Percentiles rank a stretch among this genome's conserved stretches.
These are phyloP conservation scores for Setophaga petechia DNA, from an alignment of 2,113 vertebrate genomes.

Conservation along the genomic window DNA sequence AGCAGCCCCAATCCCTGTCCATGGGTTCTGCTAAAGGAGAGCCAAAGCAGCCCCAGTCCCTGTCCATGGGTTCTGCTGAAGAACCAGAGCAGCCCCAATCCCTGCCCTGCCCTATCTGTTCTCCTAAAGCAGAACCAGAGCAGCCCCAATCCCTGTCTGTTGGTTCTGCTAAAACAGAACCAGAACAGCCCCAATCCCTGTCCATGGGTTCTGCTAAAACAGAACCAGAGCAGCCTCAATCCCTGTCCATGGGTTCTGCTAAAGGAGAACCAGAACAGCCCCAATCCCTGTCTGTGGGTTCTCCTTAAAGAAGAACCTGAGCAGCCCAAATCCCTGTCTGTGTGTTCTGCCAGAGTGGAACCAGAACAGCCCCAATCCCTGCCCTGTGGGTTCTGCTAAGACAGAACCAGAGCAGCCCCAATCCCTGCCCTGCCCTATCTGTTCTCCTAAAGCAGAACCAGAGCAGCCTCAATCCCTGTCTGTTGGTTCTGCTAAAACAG, in stretches of 20 bases:
- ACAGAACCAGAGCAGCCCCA: neutral
- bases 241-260: neutral
- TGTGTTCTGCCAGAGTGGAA: no score
- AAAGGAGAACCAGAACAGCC: neutral
- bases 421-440: no score
- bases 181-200: no score
- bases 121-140: neutral
- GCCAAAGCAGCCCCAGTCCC: no score
- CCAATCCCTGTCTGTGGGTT: neutral
- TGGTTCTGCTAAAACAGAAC: no score
- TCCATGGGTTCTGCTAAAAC: no score
- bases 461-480: neutral
- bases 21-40: neutral
- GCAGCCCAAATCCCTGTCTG: neutral
- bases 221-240: neutral
- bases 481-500: neutral
- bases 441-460: fast-evolving
- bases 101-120: neutral
- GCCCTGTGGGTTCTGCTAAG: no score
- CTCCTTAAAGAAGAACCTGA: no score
- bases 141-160: neutral
- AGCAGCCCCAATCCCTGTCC: neutral
- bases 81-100: neutral
- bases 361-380: neutral
- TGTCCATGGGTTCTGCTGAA: neutral